These are phyloP conservation scores for Ecliptopera silaceata DNA, from an alignment of 2,888 invertebrate species.

Conservation along the genomic window DNA sequence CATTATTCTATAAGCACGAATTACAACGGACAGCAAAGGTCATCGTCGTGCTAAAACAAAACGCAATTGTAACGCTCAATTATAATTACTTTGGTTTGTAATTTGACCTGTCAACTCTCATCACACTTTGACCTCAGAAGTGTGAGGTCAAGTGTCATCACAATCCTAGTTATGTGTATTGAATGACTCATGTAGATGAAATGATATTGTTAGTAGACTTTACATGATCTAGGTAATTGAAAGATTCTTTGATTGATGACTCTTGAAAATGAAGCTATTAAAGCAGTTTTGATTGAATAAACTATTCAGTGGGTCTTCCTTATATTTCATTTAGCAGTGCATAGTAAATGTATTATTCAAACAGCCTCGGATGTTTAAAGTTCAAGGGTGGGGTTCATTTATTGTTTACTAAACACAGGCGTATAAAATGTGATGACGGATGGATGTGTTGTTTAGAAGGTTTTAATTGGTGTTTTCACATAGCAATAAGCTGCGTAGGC, in stretches of 20 bases:
- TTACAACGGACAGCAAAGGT: slow-evolving; percentile 45
- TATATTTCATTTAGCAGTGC: slow-evolving; percentile 47
- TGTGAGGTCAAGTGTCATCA: slow-evolving; percentile 38
- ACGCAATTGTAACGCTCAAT: slow-evolving; percentile 58
- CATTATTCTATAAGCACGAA: slow-evolving; percentile 13
- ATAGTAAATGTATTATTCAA: slow-evolving; percentile 55
- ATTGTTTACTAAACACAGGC: slow-evolving; percentile 60
- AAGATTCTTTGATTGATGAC: slow-evolving; percentile 18
- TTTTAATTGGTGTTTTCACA: slow-evolving; percentile 51
- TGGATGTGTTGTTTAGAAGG: slow-evolving; percentile 45
- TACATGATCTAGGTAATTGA: slow-evolving; percentile 16
- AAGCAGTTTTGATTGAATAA: slow-evolving; percentile 36
- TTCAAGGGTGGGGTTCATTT: slow-evolving; percentile 63
- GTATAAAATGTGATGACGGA: slow-evolving; percentile 30
- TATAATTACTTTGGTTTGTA: slow-evolving; percentile 56
- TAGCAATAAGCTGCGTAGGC: slow-evolving; percentile 44
- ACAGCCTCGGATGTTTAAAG: slow-evolving; percentile 61
- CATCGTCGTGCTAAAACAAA: slow-evolving; percentile 50
- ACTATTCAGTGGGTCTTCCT: slow-evolving; percentile 50
- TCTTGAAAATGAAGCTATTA: slow-evolving; percentile 27
- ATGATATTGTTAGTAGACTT: slow-evolving; percentile 3
- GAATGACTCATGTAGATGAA: not conserved
- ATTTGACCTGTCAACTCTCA: slow-evolving; percentile 58
- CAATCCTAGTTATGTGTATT: too few relatives aligned
- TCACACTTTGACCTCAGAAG: slow-evolving; percentile 40